These are phyloP conservation scores for Euzophera pinguis DNA, from an alignment of 2,888 invertebrate genomes.

Conservation along the genomic window DNA sequence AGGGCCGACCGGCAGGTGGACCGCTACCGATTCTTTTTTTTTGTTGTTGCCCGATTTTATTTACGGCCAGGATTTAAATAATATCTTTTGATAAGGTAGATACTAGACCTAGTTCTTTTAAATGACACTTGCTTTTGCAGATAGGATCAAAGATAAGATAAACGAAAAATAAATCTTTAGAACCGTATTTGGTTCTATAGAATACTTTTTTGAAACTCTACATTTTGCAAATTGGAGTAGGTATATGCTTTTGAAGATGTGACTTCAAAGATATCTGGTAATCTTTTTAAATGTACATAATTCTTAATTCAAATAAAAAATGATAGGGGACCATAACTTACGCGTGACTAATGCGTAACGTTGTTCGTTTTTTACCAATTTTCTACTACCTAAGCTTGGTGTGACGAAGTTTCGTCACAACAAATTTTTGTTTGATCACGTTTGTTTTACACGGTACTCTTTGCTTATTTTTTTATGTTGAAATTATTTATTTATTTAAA, in stretches of 20 bases:
- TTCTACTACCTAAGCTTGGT: neutral
- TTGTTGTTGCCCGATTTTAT: conserved; percentile 9
- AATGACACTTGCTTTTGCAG: too few relatives aligned
- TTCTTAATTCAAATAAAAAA: neutral
- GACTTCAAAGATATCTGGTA: too few relatives aligned
- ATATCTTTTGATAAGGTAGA: too few relatives aligned
- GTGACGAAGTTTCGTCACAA: conserved; percentile 8
- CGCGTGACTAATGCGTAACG: conserved; percentile 1
- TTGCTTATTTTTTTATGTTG: neutral
- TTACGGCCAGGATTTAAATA: neutral
- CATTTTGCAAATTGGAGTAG: too few relatives aligned
- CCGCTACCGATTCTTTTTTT: conserved; percentile 47
- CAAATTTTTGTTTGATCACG: conserved; percentile 3
- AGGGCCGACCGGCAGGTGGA: conserved; percentile 63
- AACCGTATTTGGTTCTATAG: too few relatives aligned
- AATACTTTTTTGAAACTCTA: too few relatives aligned
- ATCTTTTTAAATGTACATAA: too few relatives aligned
- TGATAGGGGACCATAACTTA: conserved; percentile 1
- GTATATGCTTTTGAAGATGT: too few relatives aligned
- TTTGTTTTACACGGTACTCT: neutral
- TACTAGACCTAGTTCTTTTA: too few relatives aligned
- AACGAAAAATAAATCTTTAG: too few relatives aligned
- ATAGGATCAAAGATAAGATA: too few relatives aligned
- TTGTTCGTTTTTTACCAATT: conserved; percentile 5
- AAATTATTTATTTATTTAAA: neutral